phyloP scores from a whole-genome alignment of 1,140 invertebrate species.

The Drosophila kanapiae region DNA sequence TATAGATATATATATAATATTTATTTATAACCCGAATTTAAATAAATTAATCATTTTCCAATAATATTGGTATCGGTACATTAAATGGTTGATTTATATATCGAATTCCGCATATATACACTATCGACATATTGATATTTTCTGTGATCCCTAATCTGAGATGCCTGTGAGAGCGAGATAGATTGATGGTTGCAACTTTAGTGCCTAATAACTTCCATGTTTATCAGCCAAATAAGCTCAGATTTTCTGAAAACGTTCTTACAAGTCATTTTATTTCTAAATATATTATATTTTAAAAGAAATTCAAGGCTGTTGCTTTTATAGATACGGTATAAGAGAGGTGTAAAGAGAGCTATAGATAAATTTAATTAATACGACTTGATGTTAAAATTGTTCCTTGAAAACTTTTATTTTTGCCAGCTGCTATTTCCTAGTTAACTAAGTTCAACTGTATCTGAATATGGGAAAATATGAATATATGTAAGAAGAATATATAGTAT shows the following conservation, averaged over 20 bases:
- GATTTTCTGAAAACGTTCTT: background rate
- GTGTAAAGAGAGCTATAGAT: too few relatives aligned
- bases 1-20: too few relatives aligned
- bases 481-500: slow-evolving; percentile 17
- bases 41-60: too few relatives aligned
- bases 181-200: background rate
- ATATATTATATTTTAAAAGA: background rate
- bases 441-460: too few relatives aligned
- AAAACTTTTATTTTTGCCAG: background rate
- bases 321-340: too few relatives aligned
- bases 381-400: background rate
- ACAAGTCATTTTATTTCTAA: background rate
- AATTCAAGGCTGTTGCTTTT: background rate
- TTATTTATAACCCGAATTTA: too few relatives aligned
- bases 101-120: too few relatives aligned
- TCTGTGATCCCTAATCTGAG: too few relatives aligned
- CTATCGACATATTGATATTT: too few relatives aligned
- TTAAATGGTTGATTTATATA: too few relatives aligned
- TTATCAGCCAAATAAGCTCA: background rate
- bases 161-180: too few relatives aligned
- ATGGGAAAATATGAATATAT: background rate
- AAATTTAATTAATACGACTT: background rate
- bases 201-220: background rate
- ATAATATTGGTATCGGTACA: too few relatives aligned
- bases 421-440: background rate